Evolutionary conservation across 2,797 vertebrate species (phyloP), one percentile per base, ranked within the genome.

Genomic region (Lemur catta): DNA sequence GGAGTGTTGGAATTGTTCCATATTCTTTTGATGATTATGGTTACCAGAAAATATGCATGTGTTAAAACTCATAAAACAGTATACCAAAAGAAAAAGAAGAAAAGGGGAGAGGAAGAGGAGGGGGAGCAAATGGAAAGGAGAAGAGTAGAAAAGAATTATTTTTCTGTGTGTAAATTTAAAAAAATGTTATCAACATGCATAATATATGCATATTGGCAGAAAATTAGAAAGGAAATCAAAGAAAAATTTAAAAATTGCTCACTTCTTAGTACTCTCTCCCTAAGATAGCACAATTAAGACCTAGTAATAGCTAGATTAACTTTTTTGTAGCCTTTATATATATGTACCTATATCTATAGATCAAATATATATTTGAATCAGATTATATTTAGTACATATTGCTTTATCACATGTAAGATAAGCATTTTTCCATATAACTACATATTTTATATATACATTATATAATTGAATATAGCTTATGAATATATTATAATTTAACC

Each of bases 361-460:
- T 72, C 4, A 85, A 50, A 38, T 43, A 61, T 2, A 86, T 67
- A 55, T 67, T 48, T 87, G 7, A 20, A 46, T 48, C 14, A 38
- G 55, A 33, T 11, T 75, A 1, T 50, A 50, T 61, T 89, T 89
- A 46, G 6, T 35, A 15, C 28, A 71, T 90, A 11, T 50, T 93
- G 33, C 28, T 80, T 76, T 93, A 74, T 76, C 28, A 57, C 11
- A 11, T 55, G 41, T 61, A 59, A 80, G 9, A 20, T 79, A 41
- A 78, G 3, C 30, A 78, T 76, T 55, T 95, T 88, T 50, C 61
- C 65, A 33, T 88, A 57, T 85, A 89, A 63, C 48, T 87, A 65
- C 0, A 28, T 35, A 59, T 93, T 92, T 59, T 46, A 14, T 33
- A 30, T 71, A 61, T 1, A 46, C 0, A 59, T 57, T 50, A 79